These are phyloP conservation scores for Falco concolor DNA, from an alignment of 2,797 vertebrate genomes.

Conservation along the genomic window DNA sequence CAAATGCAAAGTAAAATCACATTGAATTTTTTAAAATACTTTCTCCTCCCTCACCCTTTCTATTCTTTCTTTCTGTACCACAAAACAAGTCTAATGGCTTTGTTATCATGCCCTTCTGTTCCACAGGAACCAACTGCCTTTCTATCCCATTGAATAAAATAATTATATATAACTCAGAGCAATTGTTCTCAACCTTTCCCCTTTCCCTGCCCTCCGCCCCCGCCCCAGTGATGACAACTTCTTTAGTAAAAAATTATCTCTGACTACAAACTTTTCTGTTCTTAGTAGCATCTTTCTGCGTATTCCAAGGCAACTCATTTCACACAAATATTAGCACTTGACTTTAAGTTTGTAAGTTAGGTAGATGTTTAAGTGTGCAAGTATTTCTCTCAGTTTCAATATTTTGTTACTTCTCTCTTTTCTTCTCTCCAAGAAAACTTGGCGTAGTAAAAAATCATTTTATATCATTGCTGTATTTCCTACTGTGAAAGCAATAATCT, in stretches of 20 bases:
- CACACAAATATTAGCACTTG: not conserved
- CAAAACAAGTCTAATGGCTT: not conserved
- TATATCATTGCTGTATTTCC: not conserved
- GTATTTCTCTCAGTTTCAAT: not conserved
- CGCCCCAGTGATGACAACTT: not conserved
- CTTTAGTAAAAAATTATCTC: not conserved
- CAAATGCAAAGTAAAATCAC: not conserved
- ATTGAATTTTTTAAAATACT: not conserved
- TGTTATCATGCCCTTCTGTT: not conserved
- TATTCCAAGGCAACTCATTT: not conserved
- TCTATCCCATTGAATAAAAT: not conserved
- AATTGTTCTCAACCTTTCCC: not conserved
- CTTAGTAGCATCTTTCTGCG: not conserved
- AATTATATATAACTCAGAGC: not conserved
- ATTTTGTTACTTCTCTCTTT: not conserved
- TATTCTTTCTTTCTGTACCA: not conserved
- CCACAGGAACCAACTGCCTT: not conserved
- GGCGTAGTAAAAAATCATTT: not conserved
- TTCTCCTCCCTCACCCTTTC: not conserved
- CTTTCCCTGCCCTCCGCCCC: not conserved
- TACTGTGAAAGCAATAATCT: not conserved
- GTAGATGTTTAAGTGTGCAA: not conserved
- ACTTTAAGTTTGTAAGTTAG: not conserved
- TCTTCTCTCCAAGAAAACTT: not conserved
- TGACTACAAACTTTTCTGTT: not conserved